Base-by-base conservation (phyloP, 2,797 vertebrate genomes). In the Bradypodion pumilum region DNA sequence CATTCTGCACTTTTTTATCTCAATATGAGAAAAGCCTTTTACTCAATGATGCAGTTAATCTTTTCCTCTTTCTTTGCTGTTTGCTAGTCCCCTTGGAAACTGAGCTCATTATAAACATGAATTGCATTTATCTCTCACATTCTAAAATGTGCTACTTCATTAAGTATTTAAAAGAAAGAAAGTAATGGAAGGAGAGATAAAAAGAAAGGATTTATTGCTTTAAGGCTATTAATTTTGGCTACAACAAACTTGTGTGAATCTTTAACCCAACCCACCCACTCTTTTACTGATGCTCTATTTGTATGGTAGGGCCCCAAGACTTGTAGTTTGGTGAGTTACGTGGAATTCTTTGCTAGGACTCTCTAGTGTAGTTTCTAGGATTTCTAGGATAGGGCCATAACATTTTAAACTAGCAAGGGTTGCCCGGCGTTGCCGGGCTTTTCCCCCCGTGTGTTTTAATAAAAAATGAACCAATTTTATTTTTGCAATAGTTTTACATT, bases 71-170 rank as follows among this genome's bases (percentile, higher is more conserved):
- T 73, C n/a, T 70, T 59, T 75, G n/a, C 29, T 46, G 9, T 40
- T 15, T 7, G 5, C 35, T 78, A 29, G 63, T 56, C 73, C 44
- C 27, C 69, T 29, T 9, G 62, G 75, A 68, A 52, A 63, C 42
- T 79, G 63, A 69, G 65, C 35, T 81, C 52, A 60, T 87, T 78
- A 74, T 63, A 78, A 7, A 60, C n/a, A 25, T 49, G 52, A 49
- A 74, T 44, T 29, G 70, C 59, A 49, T 74, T 84, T 52, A 73
- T 7, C n/a, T 69, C 40, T 69, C 15, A 32, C 72, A 52, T 81
- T 77, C 68, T 65, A 73, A 79, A 42, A 72, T 68, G 32, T 13
- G 40, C 83, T 82, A 42, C 59, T 69, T 68, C 60, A 68, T 32
- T 59, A 42, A 44, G 21, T 49, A 60, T 32, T 32, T 23, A 7